Percentiles rank a stretch among this genome's conserved stretches.
These are phyloP conservation scores for Cirrhinus molitorella DNA, from an alignment of 2,797 vertebrate genomes.

Conservation along the genomic window DNA sequence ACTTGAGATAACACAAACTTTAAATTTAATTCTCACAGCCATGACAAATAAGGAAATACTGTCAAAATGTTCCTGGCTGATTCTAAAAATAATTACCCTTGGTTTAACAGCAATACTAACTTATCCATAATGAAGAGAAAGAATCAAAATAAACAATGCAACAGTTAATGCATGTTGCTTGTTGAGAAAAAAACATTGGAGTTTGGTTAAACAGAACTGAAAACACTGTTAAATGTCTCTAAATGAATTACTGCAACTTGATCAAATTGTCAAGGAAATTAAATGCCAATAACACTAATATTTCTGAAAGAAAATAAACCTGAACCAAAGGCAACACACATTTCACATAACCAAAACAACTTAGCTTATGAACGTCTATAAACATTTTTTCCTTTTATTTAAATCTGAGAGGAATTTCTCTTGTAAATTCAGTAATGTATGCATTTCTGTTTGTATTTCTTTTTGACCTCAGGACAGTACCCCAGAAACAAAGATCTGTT, in stretches of 20 bases:
- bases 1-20: background rate
- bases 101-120: background rate
- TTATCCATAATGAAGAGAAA: background rate
- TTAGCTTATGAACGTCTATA: background rate
- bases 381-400: background rate
- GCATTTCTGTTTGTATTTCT: background rate
- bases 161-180: background rate
- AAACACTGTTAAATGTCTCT: background rate
- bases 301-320: background rate
- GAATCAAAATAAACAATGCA: background rate
- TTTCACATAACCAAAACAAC: slow-evolving; percentile 1
- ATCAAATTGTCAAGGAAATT: background rate
- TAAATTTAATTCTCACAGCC: background rate
- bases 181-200: background rate
- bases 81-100: background rate
- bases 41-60: background rate
- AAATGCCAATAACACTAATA: background rate
- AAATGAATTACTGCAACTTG: background rate
- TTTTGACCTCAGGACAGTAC: background rate
- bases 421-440: background rate
- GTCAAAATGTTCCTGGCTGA: background rate
- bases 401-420: background rate
- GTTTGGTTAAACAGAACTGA: background rate
- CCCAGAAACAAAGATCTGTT: background rate
- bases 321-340: background rate